Conservation (phyloP, 2,113 vertebrate species). For the Pseudorhombus dupliciocellatus region DNA sequence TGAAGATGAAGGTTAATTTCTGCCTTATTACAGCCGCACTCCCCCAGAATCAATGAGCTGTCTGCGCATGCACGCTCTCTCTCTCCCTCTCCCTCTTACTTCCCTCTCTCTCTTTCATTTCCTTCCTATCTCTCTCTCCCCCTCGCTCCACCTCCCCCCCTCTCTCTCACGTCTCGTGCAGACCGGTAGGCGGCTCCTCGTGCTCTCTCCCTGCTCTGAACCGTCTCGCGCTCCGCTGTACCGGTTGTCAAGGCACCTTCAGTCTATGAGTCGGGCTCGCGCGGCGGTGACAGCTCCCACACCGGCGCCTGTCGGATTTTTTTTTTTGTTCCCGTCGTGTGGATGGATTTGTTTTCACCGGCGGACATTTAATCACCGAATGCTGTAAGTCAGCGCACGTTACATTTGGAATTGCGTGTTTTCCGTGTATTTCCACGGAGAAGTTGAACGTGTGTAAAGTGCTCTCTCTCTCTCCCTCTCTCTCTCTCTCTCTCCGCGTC, state of each 20-base stretch:
- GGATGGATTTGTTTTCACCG: not conserved
- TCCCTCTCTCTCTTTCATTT: too few species aligned
- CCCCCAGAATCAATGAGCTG: conserved; percentile 53
- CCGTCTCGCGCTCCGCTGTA: conserved; percentile 16
- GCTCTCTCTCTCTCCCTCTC: not conserved
- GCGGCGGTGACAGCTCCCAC: conserved; percentile 31
- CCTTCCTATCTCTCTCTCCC: too few species aligned
- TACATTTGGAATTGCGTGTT: not conserved
- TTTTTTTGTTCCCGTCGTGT: not conserved
- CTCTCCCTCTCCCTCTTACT: not conserved
- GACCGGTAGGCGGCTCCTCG: conserved; percentile 69
- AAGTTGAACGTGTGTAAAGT: not conserved
- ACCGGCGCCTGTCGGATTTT: conserved; percentile 25
- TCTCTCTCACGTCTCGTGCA: conserved; percentile 40
- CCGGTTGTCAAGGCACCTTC: conserved; percentile 34
- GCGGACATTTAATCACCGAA: not conserved
- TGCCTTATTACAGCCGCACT: conserved; percentile 35
- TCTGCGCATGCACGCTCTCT: conserved; percentile 70
- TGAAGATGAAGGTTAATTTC: not conserved
- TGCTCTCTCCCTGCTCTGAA: too few species aligned
- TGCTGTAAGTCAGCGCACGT: not conserved
- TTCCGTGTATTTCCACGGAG: not conserved
- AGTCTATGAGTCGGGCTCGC: conserved; percentile 36
- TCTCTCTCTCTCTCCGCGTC: not conserved
- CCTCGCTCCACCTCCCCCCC: conserved; percentile 3